phyloP scores from a whole-genome alignment of 2,797 vertebrate species.

The Meriones psammophilus region DNA sequence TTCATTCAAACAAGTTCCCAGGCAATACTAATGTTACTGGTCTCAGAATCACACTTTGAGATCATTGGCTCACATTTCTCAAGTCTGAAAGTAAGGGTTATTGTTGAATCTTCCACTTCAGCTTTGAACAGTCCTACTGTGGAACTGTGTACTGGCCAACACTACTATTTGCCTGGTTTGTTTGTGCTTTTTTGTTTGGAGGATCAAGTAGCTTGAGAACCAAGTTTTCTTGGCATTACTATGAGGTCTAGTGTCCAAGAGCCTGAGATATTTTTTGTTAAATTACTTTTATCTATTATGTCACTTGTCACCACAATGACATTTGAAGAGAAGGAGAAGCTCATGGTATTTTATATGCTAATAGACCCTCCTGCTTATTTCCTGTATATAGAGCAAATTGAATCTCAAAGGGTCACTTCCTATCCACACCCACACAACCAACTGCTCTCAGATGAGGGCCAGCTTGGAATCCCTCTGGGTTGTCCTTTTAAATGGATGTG shows the following conservation, averaged over 20 bases:
- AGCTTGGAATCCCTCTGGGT: not conserved
- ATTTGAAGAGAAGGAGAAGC: constrained; percentile 20
- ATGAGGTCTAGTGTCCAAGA: not conserved
- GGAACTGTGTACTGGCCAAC: not conserved
- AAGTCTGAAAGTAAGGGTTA: constrained; percentile 19
- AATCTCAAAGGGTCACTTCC: constrained; percentile 27
- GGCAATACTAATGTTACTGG: not conserved
- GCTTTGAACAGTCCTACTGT: not conserved
- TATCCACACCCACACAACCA: not conserved
- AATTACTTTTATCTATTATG: not conserved
- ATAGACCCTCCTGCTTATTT: not conserved
- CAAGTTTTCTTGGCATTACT: constrained; percentile 9
- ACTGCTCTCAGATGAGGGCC: not conserved
- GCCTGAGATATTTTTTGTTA: constrained; percentile 16
- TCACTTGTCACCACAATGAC: constrained; percentile 9
- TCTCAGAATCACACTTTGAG: constrained; percentile 5
- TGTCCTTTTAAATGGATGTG: constrained; percentile 10
- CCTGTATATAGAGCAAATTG: not conserved
- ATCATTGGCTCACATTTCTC: not conserved
- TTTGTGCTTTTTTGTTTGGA: not conserved
- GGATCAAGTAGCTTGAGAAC: not conserved
- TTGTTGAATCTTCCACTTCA: not conserved
- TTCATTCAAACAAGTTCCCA: not conserved
- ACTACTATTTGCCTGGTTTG: not conserved
- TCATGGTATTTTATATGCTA: not conserved